A percentile compares a stretch with the other conserved stretches of the same genome.
phyloP scores from a whole-genome alignment of 2,113 vertebrate species.

The Campylomormyrus tamandua region DNA sequence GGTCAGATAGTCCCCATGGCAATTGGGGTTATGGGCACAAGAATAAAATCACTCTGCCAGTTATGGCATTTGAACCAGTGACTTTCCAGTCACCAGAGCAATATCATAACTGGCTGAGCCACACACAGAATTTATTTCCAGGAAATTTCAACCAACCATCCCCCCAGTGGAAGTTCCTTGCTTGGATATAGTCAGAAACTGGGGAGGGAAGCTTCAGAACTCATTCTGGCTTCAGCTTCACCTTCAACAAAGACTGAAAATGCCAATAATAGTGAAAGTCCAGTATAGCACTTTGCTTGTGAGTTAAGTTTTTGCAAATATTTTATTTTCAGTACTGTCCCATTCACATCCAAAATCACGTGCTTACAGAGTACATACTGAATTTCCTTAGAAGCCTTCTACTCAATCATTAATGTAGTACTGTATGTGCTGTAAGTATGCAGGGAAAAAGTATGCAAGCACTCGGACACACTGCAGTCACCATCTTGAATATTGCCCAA shows the following conservation, averaged over 20 bases:
- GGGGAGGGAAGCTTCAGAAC: not conserved
- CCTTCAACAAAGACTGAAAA: not conserved
- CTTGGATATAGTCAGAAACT: not conserved
- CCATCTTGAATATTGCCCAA: not conserved
- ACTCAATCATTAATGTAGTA: not conserved
- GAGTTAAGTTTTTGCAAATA: not conserved
- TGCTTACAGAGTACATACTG: not conserved
- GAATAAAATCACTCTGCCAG: not conserved
- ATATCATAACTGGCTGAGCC: not conserved
- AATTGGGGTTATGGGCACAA: not conserved
- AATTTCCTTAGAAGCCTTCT: not conserved
- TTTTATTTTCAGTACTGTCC: not conserved
- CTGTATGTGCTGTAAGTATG: not conserved
- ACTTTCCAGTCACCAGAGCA: not conserved
- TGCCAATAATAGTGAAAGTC: not conserved
- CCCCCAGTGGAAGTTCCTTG: not conserved
- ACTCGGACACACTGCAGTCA: not conserved
- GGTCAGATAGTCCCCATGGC: not conserved
- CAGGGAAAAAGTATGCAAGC: not conserved
- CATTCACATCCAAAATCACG: not conserved
- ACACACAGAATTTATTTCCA: not conserved
- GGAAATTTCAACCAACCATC: not conserved
- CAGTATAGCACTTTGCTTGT: not conserved
- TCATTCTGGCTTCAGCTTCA: not conserved
- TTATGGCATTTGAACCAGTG: not conserved